A percentile compares a stretch with the other conserved stretches of the same genome.
Evolutionary conservation across 2,113 vertebrate genomes (phyloP).

Genomic region (Cairina moschata): DNA sequence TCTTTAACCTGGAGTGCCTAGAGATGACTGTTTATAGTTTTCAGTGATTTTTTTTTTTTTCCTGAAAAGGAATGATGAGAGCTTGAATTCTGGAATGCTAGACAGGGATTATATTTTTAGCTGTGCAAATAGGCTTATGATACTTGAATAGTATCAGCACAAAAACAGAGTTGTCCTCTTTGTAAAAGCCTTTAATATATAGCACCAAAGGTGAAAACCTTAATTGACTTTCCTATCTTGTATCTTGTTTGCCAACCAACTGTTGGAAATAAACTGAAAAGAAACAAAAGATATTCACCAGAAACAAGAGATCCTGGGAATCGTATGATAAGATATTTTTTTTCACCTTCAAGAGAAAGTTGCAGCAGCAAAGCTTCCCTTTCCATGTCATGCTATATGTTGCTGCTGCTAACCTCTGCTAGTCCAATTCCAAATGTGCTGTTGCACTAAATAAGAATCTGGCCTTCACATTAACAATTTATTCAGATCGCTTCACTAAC

Average conservation of each 20-base stretch:
- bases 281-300: neutral
- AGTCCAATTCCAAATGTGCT: neutral
- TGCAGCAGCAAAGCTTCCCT: neutral
- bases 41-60: neutral
- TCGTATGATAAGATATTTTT: neutral
- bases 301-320: neutral
- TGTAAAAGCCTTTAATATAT: neutral
- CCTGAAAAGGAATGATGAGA: neutral
- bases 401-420: neutral
- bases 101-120: neutral
- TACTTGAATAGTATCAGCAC: neutral
- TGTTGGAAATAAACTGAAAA: neutral
- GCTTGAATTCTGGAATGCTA: neutral
- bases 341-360: neutral
- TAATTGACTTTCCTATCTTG: neutral
- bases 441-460: neutral
- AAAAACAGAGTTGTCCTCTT: neutral
- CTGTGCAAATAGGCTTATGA: neutral
- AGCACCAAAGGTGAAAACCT: neutral
- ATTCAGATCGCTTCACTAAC: conserved; percentile 12
- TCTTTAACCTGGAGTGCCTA: neutral
- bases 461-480: conserved; percentile 56
- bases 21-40: neutral
- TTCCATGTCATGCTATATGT: neutral
- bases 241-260: neutral